phyloP scores from a whole-genome alignment of 1,140 invertebrate genomes.

The Antheraea mylitta region DNA sequence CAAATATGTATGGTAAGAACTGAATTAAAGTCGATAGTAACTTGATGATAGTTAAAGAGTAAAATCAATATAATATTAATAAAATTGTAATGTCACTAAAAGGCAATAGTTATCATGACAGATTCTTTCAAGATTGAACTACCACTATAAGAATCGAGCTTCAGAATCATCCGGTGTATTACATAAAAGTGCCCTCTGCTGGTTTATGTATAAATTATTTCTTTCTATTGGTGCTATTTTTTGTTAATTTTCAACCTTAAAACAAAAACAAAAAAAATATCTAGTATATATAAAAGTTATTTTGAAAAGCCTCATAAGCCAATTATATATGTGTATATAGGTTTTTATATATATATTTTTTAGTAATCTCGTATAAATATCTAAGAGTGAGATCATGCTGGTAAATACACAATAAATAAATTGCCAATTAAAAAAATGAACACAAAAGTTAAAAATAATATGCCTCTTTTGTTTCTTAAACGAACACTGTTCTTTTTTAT shows the following conservation, averaged over 20 bases:
- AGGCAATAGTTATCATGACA: background rate
- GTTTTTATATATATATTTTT: slow-evolving; percentile 69
- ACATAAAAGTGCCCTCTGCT: slow-evolving; percentile 55
- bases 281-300: slow-evolving; percentile 52
- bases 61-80: too few species aligned
- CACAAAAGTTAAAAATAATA: slow-evolving; percentile 70
- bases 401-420: slow-evolving; percentile 72
- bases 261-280: slow-evolving; percentile 57
- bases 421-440: slow-evolving; percentile 70
- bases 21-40: too few species aligned
- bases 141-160: background rate
- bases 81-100: too few species aligned
- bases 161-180: slow-evolving; percentile 23
- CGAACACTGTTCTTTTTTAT: slow-evolving; percentile 67
- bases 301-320: slow-evolving; percentile 73
- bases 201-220: slow-evolving; percentile 34
- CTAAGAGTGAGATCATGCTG: slow-evolving; percentile 76
- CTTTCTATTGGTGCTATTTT: slow-evolving; percentile 65
- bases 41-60: background rate
- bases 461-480: slow-evolving; percentile 74
- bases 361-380: slow-evolving; percentile 78
- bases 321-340: slow-evolving; percentile 72
- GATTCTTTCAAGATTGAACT: background rate
- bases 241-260: slow-evolving; percentile 69
- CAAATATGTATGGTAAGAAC: too few species aligned